A percentile compares a stretch with the other conserved stretches of the same genome.
Conservation (phyloP, 2,113 vertebrate genomes). For the Ictalurus punctatus region DNA sequence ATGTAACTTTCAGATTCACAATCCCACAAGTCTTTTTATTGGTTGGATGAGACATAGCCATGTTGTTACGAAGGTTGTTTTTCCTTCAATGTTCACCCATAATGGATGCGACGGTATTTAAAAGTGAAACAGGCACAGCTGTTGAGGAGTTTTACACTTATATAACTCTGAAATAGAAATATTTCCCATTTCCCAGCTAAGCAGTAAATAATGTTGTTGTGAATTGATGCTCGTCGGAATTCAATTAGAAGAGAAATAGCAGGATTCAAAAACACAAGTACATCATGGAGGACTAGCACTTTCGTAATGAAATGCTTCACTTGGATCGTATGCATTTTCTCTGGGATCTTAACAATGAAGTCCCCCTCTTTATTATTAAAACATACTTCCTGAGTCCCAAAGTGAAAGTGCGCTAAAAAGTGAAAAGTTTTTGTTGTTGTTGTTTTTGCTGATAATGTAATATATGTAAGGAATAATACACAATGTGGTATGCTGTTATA, state of each 20-base stretch:
- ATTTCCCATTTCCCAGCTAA: not conserved
- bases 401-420: no score
- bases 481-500: no score
- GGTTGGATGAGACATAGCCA: not conserved
- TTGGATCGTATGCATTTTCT: not conserved
- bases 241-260: not conserved
- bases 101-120: not conserved
- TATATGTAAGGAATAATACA: no score
- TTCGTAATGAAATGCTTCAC: not conserved
- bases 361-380: not conserved
- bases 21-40: slow-evolving; percentile 28
- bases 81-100: not conserved
- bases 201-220: not conserved
- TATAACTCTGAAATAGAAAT: not conserved
- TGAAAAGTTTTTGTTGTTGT: not conserved
- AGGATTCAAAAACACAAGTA: not conserved
- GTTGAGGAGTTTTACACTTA: not conserved
- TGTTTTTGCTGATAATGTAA: not conserved
- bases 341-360: not conserved
- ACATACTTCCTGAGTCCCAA: not conserved
- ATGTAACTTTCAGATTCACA: slow-evolving; percentile 25
- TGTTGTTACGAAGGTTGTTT: not conserved
- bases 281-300: not conserved
- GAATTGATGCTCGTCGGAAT: not conserved
- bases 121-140: not conserved